phyloP scores from a whole-genome alignment of 1,140 invertebrate genomes.

The Heliconius hermathena region DNA sequence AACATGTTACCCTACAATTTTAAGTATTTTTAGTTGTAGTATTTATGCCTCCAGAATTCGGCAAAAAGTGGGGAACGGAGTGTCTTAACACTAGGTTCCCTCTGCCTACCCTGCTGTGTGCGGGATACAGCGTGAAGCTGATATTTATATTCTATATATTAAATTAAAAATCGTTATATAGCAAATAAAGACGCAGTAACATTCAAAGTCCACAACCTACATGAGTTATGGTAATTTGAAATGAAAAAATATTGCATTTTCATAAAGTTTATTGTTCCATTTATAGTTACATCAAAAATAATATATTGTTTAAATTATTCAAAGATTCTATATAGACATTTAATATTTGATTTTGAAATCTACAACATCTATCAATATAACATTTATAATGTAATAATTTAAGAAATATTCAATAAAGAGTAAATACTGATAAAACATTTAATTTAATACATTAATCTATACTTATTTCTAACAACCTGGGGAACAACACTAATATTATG shows the following conservation, averaged over 20 bases:
- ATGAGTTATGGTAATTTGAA: slow-evolving; percentile 24
- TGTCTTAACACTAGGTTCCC: too few relatives aligned
- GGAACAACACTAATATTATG: slow-evolving; percentile 61
- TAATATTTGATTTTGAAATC: slow-evolving; percentile 62
- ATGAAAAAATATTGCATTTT: slow-evolving; percentile 25
- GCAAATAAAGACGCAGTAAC: too few relatives aligned
- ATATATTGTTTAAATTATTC: slow-evolving; percentile 52
- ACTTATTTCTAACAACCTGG: slow-evolving; percentile 58
- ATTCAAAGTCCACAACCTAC: too few relatives aligned
- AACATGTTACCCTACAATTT: too few relatives aligned
- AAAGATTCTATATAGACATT: slow-evolving; percentile 64
- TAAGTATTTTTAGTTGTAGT: too few relatives aligned
- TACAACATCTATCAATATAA: slow-evolving; percentile 60
- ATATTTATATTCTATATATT: too few relatives aligned
- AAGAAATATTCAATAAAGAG: slow-evolving; percentile 64
- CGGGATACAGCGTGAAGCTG: too few relatives aligned
- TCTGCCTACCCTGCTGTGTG: too few relatives aligned
- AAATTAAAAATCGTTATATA: too few relatives aligned
- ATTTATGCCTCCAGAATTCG: too few relatives aligned
- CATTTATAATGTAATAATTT: slow-evolving; percentile 57
- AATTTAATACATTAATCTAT: slow-evolving; percentile 61
- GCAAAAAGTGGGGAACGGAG: too few relatives aligned
- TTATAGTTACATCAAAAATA: slow-evolving; percentile 70
- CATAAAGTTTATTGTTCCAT: slow-evolving; percentile 61
- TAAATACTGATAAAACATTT: slow-evolving; percentile 75